These are phyloP conservation scores for Triplophysa tibetana DNA, from an alignment of 2,113 vertebrate genomes.

Conservation along the genomic window DNA sequence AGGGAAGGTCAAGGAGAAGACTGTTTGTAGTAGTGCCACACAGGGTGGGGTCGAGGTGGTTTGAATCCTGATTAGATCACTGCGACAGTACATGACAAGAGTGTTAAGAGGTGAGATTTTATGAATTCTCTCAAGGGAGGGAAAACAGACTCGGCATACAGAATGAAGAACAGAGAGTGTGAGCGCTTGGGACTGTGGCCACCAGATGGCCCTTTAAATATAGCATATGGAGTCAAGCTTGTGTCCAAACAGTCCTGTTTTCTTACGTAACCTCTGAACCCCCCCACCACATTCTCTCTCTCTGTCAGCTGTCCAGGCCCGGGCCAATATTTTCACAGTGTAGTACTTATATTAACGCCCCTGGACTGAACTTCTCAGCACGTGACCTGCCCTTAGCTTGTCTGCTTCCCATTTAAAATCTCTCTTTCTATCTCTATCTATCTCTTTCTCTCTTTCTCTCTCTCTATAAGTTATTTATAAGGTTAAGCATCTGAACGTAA, in stretches of 20 bases:
- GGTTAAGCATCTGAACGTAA: no score
- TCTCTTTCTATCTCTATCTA: neutral
- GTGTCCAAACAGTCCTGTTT: conserved; percentile 48
- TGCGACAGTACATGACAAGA: neutral
- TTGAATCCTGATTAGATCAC: neutral
- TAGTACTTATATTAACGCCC: conserved; percentile 23
- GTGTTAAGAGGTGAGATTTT: conserved; percentile 13
- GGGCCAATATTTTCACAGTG: conserved; percentile 18
- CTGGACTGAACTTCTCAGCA: conserved; percentile 11
- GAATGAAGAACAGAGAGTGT: conserved; percentile 25
- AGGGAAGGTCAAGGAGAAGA: neutral
- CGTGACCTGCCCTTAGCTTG: neutral
- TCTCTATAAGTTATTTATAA: no score
- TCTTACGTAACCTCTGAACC: conserved; percentile 36
- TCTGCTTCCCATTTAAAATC: conserved; percentile 1
- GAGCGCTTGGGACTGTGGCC: conserved; percentile 22
- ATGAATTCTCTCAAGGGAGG: neutral
- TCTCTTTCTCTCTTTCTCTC: neutral
- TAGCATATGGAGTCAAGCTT: conserved; percentile 52
- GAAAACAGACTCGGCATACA: neutral
- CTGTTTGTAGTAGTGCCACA: neutral
- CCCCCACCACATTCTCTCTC: neutral
- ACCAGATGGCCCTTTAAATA: conserved; percentile 49
- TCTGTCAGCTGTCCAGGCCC: neutral
- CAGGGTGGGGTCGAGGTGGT: no score